Conservation (phyloP, 2,113 vertebrate species). For the Prochilodus magdalenae region DNA sequence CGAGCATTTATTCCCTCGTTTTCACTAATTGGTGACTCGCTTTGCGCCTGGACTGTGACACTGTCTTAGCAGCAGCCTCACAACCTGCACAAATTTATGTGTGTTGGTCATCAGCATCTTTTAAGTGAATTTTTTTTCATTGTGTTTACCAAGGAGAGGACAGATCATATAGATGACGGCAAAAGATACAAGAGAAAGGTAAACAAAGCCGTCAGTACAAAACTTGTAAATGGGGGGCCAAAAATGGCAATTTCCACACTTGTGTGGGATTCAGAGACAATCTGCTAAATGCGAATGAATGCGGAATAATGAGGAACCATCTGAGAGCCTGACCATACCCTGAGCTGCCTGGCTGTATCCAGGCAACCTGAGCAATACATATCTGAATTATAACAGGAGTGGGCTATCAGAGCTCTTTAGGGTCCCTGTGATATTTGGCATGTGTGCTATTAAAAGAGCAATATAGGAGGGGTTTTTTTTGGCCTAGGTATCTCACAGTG, state of each 20-base stretch:
- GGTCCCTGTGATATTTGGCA: constrained; percentile 11
- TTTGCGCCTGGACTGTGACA: not conserved
- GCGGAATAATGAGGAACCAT: constrained; percentile 34
- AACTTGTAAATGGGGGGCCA: not conserved
- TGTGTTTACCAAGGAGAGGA: not conserved
- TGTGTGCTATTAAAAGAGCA: constrained; percentile 36
- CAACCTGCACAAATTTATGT: not conserved
- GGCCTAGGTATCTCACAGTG: not conserved
- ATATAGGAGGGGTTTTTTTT: not conserved
- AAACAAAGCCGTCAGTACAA: constrained; percentile 7
- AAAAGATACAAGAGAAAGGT: not conserved
- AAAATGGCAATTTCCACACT: constrained; percentile 25
- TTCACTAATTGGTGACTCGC: not conserved
- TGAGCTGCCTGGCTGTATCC: constrained; percentile 39
- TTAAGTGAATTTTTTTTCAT: not conserved
- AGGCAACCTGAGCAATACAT: constrained; percentile 48
- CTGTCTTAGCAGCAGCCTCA: not conserved
- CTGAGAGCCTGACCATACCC: constrained; percentile 9
- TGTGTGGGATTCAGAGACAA: not conserved
- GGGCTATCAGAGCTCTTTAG: constrained; percentile 28
- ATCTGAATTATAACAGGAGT: constrained; percentile 44
- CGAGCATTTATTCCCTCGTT: not conserved
- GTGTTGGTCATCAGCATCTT: not conserved
- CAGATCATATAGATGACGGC: not conserved
- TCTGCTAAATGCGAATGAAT: constrained; percentile 26